Evolutionary conservation across 2,113 vertebrate species (phyloP).

Genomic region (Oostethus manadensis): DNA sequence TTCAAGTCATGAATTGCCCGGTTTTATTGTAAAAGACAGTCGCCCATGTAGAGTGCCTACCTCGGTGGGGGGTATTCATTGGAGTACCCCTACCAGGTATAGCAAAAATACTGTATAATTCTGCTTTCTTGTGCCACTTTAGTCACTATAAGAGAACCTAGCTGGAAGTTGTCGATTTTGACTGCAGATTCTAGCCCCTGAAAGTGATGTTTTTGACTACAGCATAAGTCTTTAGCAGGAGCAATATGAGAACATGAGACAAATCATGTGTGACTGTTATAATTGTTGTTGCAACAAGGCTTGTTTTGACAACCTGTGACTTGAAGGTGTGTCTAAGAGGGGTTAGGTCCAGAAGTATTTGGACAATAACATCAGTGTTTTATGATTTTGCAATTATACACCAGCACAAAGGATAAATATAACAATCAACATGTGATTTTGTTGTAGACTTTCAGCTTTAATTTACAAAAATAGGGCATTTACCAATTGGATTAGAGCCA

Average conservation of each 20-base stretch:
- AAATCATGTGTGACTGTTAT: slow-evolving; percentile 2
- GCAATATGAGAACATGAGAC: slow-evolving; percentile 8
- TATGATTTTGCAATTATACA: background rate
- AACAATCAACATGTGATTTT: background rate
- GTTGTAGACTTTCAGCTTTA: slow-evolving; percentile 2
- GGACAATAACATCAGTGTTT: background rate
- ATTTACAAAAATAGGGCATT: background rate
- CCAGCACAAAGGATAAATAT: background rate
- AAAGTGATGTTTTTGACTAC: slow-evolving; percentile 27
- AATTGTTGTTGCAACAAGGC: slow-evolving; percentile 33
- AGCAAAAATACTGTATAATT: slow-evolving; percentile 3
- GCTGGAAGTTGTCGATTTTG: slow-evolving; percentile 6
- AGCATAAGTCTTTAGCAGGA: slow-evolving; percentile 6
- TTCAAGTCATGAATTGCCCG: slow-evolving; percentile 4
- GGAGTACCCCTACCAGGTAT: background rate
- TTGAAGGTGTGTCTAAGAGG: slow-evolving; percentile 8
- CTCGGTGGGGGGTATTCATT: background rate
- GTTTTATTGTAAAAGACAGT: background rate
- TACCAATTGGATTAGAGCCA: background rate
- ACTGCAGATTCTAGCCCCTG: slow-evolving; percentile 2
- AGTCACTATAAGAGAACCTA: slow-evolving; percentile 16
- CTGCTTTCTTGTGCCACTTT: slow-evolving; percentile 20
- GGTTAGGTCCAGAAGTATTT: background rate
- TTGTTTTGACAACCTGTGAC: slow-evolving; percentile 30
- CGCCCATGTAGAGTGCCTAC: background rate